phyloP scores from a whole-genome alignment of 2,888 invertebrate genomes.

The Octonoba sinensis region DNA sequence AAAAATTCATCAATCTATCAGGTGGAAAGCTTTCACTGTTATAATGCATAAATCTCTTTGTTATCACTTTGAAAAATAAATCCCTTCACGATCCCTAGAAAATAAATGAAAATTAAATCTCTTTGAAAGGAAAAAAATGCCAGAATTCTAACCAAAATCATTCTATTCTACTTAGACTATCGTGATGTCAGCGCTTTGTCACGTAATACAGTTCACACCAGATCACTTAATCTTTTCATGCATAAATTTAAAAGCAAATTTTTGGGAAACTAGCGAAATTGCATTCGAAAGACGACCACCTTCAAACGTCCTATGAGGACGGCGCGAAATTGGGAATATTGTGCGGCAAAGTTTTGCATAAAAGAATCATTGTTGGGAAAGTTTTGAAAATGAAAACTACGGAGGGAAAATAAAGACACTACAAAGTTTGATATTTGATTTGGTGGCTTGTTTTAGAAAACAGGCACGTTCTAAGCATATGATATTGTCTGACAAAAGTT shows the following conservation, averaged over 20 bases:
- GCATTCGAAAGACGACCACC: slow-evolving; percentile 54
- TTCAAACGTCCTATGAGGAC: slow-evolving; percentile 55
- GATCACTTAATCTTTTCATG: slow-evolving; percentile 63
- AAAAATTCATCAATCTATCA: slow-evolving; percentile 33
- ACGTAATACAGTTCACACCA: slow-evolving; percentile 52
- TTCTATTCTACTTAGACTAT: slow-evolving; percentile 20
- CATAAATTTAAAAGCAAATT: slow-evolving; percentile 64
- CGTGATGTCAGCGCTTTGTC: slow-evolving; percentile 47
- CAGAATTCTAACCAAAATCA: slow-evolving; percentile 33
- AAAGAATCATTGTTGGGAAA: slow-evolving; percentile 43
- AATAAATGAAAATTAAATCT: slow-evolving; percentile 55
- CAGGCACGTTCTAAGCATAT: too few relatives aligned
- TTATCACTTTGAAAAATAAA: slow-evolving; percentile 49
- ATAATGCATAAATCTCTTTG: slow-evolving; percentile 51
- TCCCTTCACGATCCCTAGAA: slow-evolving; percentile 31
- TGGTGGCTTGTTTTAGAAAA: too few relatives aligned
- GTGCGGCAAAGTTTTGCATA: slow-evolving; percentile 47
- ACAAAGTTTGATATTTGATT: too few relatives aligned
- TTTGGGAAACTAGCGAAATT: slow-evolving; percentile 62
- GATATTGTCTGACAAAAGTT: too few relatives aligned
- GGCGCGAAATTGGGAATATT: slow-evolving; percentile 51
- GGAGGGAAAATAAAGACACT: slow-evolving; percentile 17
- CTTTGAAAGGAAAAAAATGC: slow-evolving; percentile 17
- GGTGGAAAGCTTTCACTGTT: slow-evolving; percentile 27
- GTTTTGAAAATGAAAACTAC: not conserved